Evolutionary conservation across 2,797 vertebrate species (phyloP).

Genomic region (Lagodon rhomboides): DNA sequence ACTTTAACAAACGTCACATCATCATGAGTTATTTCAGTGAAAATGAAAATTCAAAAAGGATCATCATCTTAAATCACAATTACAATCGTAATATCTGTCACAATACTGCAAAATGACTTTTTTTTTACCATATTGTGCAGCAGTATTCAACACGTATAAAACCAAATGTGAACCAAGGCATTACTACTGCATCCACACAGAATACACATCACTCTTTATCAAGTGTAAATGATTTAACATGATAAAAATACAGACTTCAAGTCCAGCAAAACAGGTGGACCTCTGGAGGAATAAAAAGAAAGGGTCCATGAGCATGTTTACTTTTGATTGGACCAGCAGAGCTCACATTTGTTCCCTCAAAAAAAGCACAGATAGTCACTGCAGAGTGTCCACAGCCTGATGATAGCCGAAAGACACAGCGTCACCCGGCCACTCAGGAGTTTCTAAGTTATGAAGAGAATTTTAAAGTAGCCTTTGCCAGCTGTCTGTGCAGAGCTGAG

Average conservation of each 20-base stretch:
- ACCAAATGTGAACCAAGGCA: neutral
- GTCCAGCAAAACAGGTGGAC: neutral
- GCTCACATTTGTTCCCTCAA: slow-evolving; percentile 13
- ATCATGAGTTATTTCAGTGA: too few species aligned
- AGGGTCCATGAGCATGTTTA: neutral
- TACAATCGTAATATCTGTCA: too few species aligned
- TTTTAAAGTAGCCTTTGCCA: slow-evolving; percentile 32
- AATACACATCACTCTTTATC: neutral
- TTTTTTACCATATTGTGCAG: too few species aligned
- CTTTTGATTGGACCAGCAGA: neutral
- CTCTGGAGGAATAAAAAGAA: slow-evolving; percentile 2
- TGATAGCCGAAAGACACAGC: slow-evolving; percentile 33
- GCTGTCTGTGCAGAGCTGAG: neutral
- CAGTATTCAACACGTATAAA: neutral
- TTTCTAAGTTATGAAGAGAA: slow-evolving; percentile 33
- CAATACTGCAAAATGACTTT: too few species aligned
- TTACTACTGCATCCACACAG: neutral
- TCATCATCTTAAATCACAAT: too few species aligned
- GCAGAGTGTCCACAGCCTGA: slow-evolving; percentile 34
- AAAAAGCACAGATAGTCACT: slow-evolving; percentile 22
- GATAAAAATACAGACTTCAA: neutral
- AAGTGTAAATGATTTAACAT: slow-evolving; percentile 17
- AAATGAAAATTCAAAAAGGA: too few species aligned
- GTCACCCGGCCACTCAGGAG: slow-evolving; percentile 37
- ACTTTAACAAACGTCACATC: too few species aligned